phyloP scores from a whole-genome alignment of 1,140 invertebrate species.

The Cherax destructor region DNA sequence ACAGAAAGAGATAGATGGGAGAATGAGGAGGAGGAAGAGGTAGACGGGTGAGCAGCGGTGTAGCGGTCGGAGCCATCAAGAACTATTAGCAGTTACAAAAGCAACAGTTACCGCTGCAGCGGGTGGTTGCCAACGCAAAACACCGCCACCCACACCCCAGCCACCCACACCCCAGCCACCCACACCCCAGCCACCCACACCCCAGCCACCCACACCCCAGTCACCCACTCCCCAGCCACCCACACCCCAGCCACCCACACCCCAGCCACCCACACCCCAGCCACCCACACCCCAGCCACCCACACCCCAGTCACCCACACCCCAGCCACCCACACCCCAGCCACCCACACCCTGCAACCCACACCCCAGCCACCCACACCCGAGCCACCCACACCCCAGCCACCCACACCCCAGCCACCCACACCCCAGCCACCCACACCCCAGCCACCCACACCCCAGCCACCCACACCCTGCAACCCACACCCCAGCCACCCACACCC shows the following conservation, averaged over 20 bases:
- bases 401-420: too few relatives aligned
- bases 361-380: not conserved
- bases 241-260: not conserved
- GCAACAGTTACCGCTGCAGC: not conserved
- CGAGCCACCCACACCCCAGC: too few relatives aligned
- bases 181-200: not conserved
- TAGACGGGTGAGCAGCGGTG: not conserved
- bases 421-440: too few relatives aligned
- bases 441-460: too few relatives aligned
- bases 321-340: not conserved
- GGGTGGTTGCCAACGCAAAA: not conserved
- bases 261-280: not conserved
- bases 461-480: too few relatives aligned
- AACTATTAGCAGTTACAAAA: not conserved
- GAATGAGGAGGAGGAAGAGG: not conserved
- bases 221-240: not conserved
- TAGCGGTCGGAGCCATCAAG: not conserved
- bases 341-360: not conserved
- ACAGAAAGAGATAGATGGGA: not conserved
- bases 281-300: not conserved
- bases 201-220: not conserved
- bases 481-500: too few relatives aligned
- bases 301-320: not conserved
- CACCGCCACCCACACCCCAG: not conserved
- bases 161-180: not conserved